Base-by-base conservation (phyloP, 1,140 invertebrate species). In the Drosophila sulfurigaster region DNA sequence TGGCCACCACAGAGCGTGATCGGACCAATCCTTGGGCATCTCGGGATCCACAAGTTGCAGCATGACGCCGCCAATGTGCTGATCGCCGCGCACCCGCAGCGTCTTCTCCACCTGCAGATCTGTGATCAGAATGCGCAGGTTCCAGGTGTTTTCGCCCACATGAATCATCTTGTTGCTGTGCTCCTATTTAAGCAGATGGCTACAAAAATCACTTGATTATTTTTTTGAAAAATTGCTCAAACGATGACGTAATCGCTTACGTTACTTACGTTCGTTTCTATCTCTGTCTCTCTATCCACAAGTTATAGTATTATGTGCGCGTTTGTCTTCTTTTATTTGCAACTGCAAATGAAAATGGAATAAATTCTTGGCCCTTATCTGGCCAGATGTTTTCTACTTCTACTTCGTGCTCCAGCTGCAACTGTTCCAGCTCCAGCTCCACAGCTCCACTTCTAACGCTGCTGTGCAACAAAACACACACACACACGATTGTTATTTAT, bases 1-100 rank as follows among this genome's bases (percentile, higher is more conserved):
- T 0, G 99, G 99, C 99, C 99, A 99, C 99, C 99, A 99, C 0
- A 99, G 94, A 0, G 98, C 98, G 94, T 99, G 99, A 93, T 99
- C 99, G 25, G 98, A 99, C 99, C 99, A 99, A 93, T 99, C 98
- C 93, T 98, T 96, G 1, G 96, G 95, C 83, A 98, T 96, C 93
- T 98, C 98, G 97, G 98, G 97, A 93, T 99, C 98, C 56, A 99
- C 99, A 56, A 99, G 95, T 93, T 97, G 96, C 62, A 99, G 95
- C 99, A 99, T 99, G 59, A 99, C 97, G 79, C 98, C 98, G 60
- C 99, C 99, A 93, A 99, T 98, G 92, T 99, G 98, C 73, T 98
- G 95, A 93, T 99, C 99, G 68, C 99, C 99, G 93, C 98, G 98
- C 62, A 99, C 99, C 71, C 99, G 95, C 70, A 99, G 94, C 45